Percentiles rank a stretch among this genome's conserved stretches.
These are phyloP conservation scores for Acrobasis consociella DNA, from an alignment of 2,888 invertebrate species.

Conservation along the genomic window DNA sequence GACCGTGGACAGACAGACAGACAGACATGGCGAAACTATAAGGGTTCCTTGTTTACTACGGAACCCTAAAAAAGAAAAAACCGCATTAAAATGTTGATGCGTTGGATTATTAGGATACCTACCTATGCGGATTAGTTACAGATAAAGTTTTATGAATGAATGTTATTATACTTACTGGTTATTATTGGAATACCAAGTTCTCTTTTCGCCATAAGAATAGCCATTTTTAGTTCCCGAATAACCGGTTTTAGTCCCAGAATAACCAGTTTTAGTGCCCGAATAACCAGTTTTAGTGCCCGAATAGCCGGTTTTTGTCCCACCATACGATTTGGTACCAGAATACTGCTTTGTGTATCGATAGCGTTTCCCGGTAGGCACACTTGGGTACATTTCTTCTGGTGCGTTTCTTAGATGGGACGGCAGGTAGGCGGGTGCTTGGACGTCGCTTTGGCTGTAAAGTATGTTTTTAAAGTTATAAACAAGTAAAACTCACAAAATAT, in stretches of 20 bases:
- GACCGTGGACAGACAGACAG: too few relatives aligned
- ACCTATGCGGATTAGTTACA: too few relatives aligned
- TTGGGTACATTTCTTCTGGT: conserved; percentile 1
- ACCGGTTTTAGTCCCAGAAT: conserved; percentile 42
- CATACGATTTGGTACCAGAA: conserved; percentile 37
- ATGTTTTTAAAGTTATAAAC: conserved; percentile 6
- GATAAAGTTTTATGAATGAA: not conserved
- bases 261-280: conserved; percentile 39
- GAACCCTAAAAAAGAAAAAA: too few relatives aligned
- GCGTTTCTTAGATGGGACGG: conserved; percentile 56
- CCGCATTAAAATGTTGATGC: too few relatives aligned
- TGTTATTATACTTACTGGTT: conserved; percentile 48
- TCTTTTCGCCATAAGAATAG: conserved; percentile 24
- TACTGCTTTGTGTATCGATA: conserved; percentile 27
- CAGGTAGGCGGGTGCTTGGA: conserved; percentile 63
- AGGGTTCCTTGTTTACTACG: too few relatives aligned
- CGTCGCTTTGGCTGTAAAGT: conserved; percentile 66
- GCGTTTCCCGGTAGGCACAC: not conserved
- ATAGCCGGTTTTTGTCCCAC: conserved; percentile 38
- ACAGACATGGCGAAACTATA: too few relatives aligned
- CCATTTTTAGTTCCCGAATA: conserved; percentile 40
- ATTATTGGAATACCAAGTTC: conserved; percentile 54
- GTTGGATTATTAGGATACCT: too few relatives aligned
- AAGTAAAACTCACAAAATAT: not conserved
- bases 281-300: conserved; percentile 45